Evolutionary conservation across 1,140 invertebrate species (phyloP), one percentile per base, ranked within the genome.

Genomic region (Bombus polaris): DNA sequence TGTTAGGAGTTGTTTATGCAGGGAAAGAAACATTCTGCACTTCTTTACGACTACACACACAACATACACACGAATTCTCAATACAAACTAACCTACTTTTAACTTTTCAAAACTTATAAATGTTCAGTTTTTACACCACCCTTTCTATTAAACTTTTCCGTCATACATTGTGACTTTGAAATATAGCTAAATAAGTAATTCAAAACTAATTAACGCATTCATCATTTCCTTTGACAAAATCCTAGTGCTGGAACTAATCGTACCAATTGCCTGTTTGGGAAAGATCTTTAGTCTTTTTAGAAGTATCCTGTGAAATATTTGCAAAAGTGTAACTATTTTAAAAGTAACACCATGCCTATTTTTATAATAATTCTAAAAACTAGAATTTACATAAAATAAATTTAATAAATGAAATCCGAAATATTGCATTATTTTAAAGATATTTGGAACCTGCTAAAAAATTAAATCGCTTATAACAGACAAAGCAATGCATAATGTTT

Each of bases 1-100:
- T 78, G 42, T 82, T 87, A 81, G 76, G 37, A 76, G 75, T 84
- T 81, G 76, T 85, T 78, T 53, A 89, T 85, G 90, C 90, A 90
- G 71, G 39, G 13, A 73, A 88, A 15, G 13, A 73, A 88, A 15
- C 82, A 71, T 77, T 57, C 84, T 89, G 88, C 87, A 88, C 83
- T 89, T 91, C 73, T 86, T 73, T 93, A 94, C 91, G 93, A 94
- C 94, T 95, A 95, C 94, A 95, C 94, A 95, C 94, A 94, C 94
- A 94, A 94, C 94, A 94, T 94, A 94, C 94, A 95, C 94, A 94
- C 94, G 91, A 93, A 94, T 92, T 94, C 91, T 92, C 89, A 87
- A 91, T 94, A 94, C 89, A 93, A 94, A 94, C 94, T 95, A 95
- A 90, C 87, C 92, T 94, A 94, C 88, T 88, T 88, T 93, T 93